Evolutionary conservation across 2,888 invertebrate genomes (phyloP), one percentile per base, ranked within the genome.

Genomic region (Ichneumon xanthorius): DNA sequence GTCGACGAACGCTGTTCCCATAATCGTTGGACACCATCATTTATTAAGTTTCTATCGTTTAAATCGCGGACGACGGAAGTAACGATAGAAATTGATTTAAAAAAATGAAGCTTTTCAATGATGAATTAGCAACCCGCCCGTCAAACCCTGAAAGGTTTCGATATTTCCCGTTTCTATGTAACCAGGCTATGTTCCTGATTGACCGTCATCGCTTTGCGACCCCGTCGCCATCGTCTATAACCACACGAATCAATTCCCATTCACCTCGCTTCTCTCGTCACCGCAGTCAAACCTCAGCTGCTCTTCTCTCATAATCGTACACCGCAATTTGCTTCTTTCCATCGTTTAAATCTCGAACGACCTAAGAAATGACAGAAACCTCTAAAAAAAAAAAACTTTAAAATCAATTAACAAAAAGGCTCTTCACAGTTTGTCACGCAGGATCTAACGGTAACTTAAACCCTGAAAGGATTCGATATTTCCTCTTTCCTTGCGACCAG

Each of bases 181-280:
- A 37, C 0, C 9, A 7, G 37, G 9, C 37, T 7, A 37, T 45
- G 0, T 45, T 14, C 14, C 45, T 45, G 45, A 11, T 45, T 45
- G 45, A 14, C 45, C 14, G 45, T 45, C 45, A 4, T 14, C 45
- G 14, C 45, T 45, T 45, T 4, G 14, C 79, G 75, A 81, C 73
- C 81, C 63, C 61, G 40, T 58, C 70, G 68, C 72, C 72, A 53
- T 77, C 84, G 79, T 82, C 71, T 71, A 76, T 82, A 85, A 85
- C 75, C 71, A 76, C 58, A 67, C 85, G 79, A 78, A 81, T 63
- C 33, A 68, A 78, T 81, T 73, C 76, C 67, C 84, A 81, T 81
- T 81, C 81, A 75, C 73, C 78, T 77, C 63, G 48, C 75, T 78
- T 50, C 67, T 82, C 75, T 82, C 70, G 19, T 68, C 81, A 70